Evolutionary conservation across 2,888 invertebrate species (phyloP).

Genomic region (Seira ritae): DNA sequence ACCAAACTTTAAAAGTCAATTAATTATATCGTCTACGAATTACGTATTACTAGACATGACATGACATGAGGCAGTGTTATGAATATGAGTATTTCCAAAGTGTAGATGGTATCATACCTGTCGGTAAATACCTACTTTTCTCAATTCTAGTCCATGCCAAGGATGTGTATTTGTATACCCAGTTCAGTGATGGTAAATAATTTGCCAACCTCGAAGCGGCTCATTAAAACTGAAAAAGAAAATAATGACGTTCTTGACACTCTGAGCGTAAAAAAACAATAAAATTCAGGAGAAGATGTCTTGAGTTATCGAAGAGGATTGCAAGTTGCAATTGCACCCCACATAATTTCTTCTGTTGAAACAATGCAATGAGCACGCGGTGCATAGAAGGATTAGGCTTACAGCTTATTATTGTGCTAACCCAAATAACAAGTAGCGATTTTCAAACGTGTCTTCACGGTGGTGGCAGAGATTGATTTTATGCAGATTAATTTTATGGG

Average conservation of each 20-base stretch:
- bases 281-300: background rate
- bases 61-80: too few species aligned
- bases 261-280: background rate
- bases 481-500: conserved; percentile 16
- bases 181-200: background rate
- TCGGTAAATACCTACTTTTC: background rate
- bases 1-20: too few species aligned
- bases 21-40: too few species aligned
- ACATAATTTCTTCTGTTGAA: background rate
- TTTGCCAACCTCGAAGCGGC: background rate
- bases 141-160: conserved; percentile 9
- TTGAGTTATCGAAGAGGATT: too few species aligned
- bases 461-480: conserved; percentile 11
- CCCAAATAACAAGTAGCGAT: background rate
- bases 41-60: too few species aligned
- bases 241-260: conserved; percentile 13
- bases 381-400: too few species aligned
- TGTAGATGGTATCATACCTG: too few species aligned
- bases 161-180: background rate
- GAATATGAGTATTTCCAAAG: too few species aligned
- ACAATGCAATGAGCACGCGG: background rate
- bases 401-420: background rate
- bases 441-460: conserved; percentile 5
- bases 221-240: conserved; percentile 14
- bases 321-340: background rate